phyloP scores from a whole-genome alignment of 2,113 vertebrate genomes.

The Enhydra lutris region DNA sequence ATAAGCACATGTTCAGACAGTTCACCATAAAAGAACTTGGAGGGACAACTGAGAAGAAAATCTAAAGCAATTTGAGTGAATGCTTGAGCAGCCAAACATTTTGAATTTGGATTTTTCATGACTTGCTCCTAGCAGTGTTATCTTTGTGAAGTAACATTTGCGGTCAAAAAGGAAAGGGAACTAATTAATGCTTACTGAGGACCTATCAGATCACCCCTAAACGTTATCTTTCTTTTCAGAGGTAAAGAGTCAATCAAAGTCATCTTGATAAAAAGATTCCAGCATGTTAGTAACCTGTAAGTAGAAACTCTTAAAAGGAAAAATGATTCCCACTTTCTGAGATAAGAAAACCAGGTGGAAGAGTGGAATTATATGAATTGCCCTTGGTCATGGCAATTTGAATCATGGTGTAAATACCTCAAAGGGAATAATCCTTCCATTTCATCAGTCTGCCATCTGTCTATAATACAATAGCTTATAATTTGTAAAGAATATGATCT shows the following conservation, averaged over 20 bases:
- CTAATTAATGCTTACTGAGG: not conserved
- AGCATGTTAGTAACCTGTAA: not conserved
- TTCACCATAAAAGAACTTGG: not conserved
- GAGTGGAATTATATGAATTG: not conserved
- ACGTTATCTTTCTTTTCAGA: not conserved
- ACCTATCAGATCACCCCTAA: not conserved
- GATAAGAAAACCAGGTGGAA: not conserved
- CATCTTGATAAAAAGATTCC: not conserved
- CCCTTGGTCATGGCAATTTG: not conserved
- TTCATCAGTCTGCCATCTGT: not conserved
- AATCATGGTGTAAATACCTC: not conserved
- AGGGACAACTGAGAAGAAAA: slow-evolving; percentile 33
- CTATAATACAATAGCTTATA: not conserved
- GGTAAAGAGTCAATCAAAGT: not conserved
- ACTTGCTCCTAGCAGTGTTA: not conserved
- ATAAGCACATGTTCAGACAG: not conserved
- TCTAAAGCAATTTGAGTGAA: not conserved
- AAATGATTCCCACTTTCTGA: not conserved
- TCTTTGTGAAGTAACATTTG: not conserved
- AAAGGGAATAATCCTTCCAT: not conserved
- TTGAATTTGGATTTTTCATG: not conserved
- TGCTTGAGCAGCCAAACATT: not conserved
- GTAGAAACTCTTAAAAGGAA: not conserved
- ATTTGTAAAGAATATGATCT: not conserved
- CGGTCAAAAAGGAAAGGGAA: not conserved